These are phyloP conservation scores for Catostylus mosaicus DNA, from an alignment of 30 jellyfish, hydroid and myxozoan species.

Conservation along the genomic window DNA sequence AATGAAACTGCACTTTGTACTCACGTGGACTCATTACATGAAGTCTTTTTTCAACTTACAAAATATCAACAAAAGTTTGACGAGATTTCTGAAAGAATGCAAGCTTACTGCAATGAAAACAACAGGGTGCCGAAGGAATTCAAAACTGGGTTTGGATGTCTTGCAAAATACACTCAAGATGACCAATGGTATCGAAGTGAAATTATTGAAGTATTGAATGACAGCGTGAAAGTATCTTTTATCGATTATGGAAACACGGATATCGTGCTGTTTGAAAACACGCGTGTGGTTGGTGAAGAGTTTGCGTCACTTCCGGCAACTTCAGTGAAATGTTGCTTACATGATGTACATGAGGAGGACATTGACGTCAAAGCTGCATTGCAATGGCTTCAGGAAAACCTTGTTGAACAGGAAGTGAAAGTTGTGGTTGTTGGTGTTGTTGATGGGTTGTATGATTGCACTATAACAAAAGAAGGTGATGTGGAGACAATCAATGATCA, in stretches of 20 bases:
- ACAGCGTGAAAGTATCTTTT: constrained; percentile 10
- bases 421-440: constrained; percentile 49
- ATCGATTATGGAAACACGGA: constrained; percentile 71
- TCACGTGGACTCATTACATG: constrained; percentile 48
- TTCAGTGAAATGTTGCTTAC: constrained; percentile 34
- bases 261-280: constrained; percentile 21
- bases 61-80: constrained; percentile 46
- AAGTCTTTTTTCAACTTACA: constrained; percentile 46
- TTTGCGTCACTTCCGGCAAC: constrained; percentile 57
- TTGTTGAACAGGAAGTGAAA: constrained; percentile 51
- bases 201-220: neutral
- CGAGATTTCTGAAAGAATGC: constrained; percentile 29
- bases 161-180: constrained; percentile 44
- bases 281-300: constrained; percentile 41
- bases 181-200: constrained; percentile 68
- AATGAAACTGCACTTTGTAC: constrained; percentile 43
- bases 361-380: constrained; percentile 46
- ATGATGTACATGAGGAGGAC: constrained; percentile 60
- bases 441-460: constrained; percentile 39
- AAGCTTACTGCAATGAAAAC: constrained; percentile 18
- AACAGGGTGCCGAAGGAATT: neutral
- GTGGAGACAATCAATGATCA: constrained; percentile 65
- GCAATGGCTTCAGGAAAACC: constrained; percentile 56
- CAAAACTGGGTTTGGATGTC: constrained; percentile 36
- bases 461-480: constrained; percentile 25